Conservation (phyloP, 1,140 invertebrate genomes). For the Aradophagus sp. region DNA sequence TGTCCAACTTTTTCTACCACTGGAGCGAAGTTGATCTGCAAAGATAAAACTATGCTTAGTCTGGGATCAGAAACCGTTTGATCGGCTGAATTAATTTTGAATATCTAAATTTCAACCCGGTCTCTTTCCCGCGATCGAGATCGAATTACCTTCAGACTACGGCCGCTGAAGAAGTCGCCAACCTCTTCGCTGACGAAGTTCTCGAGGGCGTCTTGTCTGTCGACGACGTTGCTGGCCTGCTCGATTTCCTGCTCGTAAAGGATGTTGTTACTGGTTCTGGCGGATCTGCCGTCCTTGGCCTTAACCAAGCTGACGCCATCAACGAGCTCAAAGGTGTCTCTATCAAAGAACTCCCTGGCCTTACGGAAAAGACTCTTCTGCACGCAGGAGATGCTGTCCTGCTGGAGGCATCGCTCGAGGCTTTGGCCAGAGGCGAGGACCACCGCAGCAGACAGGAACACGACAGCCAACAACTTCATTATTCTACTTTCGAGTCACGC, state of each 20-base stretch:
- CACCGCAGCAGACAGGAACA: conserved; percentile 56
- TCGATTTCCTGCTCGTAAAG: conserved; percentile 73
- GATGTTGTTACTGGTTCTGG: conserved; percentile 71
- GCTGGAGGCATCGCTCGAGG: conserved; percentile 76
- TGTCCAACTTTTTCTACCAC: conserved; percentile 71
- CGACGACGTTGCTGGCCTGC: conserved; percentile 72
- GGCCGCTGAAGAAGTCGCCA: conserved; percentile 77
- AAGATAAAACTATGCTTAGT: neutral
- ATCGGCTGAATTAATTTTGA: neutral
- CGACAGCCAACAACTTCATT: conserved; percentile 60
- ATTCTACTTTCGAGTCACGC: conserved; percentile 48
- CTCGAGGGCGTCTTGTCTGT: conserved; percentile 78
- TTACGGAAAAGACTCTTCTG: conserved; percentile 78
- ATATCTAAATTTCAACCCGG: no score
- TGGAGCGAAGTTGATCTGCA: conserved; percentile 74
- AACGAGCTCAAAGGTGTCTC: conserved; percentile 77
- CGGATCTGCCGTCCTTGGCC: conserved; percentile 66
- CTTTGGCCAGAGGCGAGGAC: conserved; percentile 61
- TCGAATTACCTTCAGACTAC: conserved; percentile 75
- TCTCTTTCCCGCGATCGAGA: no score
- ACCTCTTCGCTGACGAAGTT: conserved; percentile 77
- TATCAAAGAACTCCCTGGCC: conserved; percentile 78
- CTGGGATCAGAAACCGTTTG: conserved; percentile 9
- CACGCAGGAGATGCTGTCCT: conserved; percentile 81
- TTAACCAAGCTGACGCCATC: conserved; percentile 78